Evolutionary conservation across 2,797 vertebrate species (phyloP).

Genomic region (Enteromius treurensis): DNA sequence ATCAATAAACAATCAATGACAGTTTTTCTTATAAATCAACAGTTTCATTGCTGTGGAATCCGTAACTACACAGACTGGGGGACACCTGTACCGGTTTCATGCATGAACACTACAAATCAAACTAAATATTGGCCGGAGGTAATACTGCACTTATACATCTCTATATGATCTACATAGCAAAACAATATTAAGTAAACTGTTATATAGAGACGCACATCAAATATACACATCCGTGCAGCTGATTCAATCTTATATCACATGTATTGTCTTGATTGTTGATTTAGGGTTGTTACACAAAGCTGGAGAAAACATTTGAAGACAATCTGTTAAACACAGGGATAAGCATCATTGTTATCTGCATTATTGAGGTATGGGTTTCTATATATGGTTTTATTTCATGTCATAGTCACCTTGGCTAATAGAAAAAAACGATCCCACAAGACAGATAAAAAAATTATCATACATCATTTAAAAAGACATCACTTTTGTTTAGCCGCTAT

Average conservation of each 20-base stretch:
- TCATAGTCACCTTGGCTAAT: neutral
- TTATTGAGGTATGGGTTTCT: slow-evolving; percentile 73
- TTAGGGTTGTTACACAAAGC: slow-evolving; percentile 67
- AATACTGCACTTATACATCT: neutral
- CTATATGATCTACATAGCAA: neutral
- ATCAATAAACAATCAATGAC: neutral
- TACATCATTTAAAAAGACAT: neutral
- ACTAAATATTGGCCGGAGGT: neutral
- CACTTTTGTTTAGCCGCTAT: neutral
- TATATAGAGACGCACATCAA: neutral
- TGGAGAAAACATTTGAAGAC: slow-evolving; percentile 58
- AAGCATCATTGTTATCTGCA: slow-evolving; percentile 74
- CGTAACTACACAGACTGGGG: slow-evolving; percentile 62
- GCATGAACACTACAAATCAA: fast-evolving
- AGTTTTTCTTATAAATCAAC: slow-evolving; percentile 25
- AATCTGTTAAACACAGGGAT: slow-evolving; percentile 74
- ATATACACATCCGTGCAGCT: neutral
- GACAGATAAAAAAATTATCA: neutral
- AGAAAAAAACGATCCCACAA: neutral
- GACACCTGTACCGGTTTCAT: neutral
- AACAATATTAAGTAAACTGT: neutral
- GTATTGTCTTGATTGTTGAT: slow-evolving; percentile 13
- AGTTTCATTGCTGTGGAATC: slow-evolving; percentile 77
- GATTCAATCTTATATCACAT: neutral
- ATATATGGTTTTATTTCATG: neutral